Evolutionary conservation across 2,113 vertebrate species (phyloP).

Genomic region (Xerus inauris): DNA sequence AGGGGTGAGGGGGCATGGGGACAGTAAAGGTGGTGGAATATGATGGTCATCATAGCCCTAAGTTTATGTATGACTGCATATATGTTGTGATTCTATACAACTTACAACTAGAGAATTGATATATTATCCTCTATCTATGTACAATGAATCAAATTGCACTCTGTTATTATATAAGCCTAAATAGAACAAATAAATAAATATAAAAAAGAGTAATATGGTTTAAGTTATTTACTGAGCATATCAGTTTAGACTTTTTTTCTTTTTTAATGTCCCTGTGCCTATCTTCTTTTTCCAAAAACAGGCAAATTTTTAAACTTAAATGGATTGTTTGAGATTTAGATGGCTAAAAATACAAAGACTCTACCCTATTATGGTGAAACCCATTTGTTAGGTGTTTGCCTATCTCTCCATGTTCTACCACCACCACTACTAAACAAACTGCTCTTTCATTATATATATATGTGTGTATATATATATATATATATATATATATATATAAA

Average conservation of each 20-base stretch:
- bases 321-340: not conserved
- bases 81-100: no score
- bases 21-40: no score
- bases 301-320: conserved; percentile 16
- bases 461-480: not conserved
- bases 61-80: no score
- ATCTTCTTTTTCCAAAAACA: not conserved
- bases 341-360: not conserved
- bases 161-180: no score
- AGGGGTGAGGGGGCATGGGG: no score
- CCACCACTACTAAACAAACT: not conserved
- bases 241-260: not conserved
- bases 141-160: no score
- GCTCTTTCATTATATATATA: not conserved
- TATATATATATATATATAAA: not conserved
- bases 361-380: not conserved
- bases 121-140: no score
- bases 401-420: not conserved
- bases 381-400: not conserved
- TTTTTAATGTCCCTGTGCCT: not conserved
- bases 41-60: no score
- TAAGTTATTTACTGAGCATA: not conserved
- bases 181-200: no score
- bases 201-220: no score
- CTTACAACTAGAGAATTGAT: no score